Percentiles rank a stretch among this genome's conserved stretches.
Conservation (phyloP, 2,888 invertebrate species). For the Dromius quadrimaculatus region DNA sequence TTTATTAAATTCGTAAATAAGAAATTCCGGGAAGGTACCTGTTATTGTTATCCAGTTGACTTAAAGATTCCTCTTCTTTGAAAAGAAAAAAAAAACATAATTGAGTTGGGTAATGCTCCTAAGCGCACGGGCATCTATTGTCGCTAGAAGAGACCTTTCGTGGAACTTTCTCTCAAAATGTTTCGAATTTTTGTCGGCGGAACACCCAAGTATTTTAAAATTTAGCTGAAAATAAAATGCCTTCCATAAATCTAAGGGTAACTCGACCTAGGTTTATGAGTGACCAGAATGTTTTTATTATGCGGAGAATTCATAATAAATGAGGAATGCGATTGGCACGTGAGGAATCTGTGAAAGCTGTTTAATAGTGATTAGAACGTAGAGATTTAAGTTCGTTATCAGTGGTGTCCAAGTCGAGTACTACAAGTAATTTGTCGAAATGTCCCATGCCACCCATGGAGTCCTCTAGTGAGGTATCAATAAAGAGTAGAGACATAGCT, state of each 20-base stretch:
- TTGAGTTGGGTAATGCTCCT: constrained; percentile 47
- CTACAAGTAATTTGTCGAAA: constrained; percentile 20
- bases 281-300: neutral
- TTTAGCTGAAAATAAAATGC: constrained; percentile 9
- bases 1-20: constrained; percentile 19
- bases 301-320: neutral
- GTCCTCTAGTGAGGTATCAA: neutral
- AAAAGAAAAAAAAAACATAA: constrained; percentile 34
- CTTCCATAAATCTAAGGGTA: constrained; percentile 3
- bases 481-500: constrained; percentile 5
- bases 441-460: constrained; percentile 27
- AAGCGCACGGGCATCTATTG: constrained; percentile 36
- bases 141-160: constrained; percentile 11
- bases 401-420: neutral
- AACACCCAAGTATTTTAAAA: constrained; percentile 24
- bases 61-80: constrained; percentile 43
- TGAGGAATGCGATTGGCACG: neutral
- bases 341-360: neutral
- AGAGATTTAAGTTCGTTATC: constrained; percentile 2
- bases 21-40: constrained; percentile 37
- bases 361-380: neutral
- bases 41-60: constrained; percentile 39
- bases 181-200: constrained; percentile 18
- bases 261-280: neutral
- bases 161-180: constrained; percentile 28